Evolutionary conservation across 1,140 invertebrate species (phyloP).

Genomic region (Saccostrea echinata): DNA sequence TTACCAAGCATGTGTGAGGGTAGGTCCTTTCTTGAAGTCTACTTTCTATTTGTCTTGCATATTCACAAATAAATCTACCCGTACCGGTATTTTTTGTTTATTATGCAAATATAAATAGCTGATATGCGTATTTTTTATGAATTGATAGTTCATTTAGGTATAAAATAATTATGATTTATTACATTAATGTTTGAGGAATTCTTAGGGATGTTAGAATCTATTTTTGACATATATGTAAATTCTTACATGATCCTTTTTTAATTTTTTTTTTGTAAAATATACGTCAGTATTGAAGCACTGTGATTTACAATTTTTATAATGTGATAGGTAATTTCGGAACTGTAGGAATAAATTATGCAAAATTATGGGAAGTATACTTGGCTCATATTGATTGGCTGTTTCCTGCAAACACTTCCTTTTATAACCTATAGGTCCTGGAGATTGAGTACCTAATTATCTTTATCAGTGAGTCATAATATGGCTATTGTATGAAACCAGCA

Average conservation of each 20-base stretch:
- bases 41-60: conserved; percentile 24
- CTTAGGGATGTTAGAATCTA: background rate
- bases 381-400: conserved; percentile 21
- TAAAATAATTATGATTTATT: too few species aligned
- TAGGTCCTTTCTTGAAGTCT: background rate
- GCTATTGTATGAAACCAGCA: too few species aligned
- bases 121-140: too few species aligned
- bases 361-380: conserved; percentile 19
- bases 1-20: conserved; percentile 57
- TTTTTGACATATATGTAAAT: background rate
- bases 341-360: background rate
- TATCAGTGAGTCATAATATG: background rate
- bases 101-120: background rate
- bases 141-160: too few species aligned
- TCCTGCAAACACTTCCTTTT: background rate
- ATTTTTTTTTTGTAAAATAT: background rate
- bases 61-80: background rate
- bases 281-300: too few species aligned
- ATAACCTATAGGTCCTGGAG: background rate
- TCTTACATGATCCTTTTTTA: too few species aligned
- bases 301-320: too few species aligned
- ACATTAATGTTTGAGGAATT: too few species aligned
- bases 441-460: conserved; percentile 42
- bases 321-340: background rate
- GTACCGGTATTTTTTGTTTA: too few species aligned